phyloP scores from a whole-genome alignment of 2,888 invertebrate species.

The Tetragonisca angustula region DNA sequence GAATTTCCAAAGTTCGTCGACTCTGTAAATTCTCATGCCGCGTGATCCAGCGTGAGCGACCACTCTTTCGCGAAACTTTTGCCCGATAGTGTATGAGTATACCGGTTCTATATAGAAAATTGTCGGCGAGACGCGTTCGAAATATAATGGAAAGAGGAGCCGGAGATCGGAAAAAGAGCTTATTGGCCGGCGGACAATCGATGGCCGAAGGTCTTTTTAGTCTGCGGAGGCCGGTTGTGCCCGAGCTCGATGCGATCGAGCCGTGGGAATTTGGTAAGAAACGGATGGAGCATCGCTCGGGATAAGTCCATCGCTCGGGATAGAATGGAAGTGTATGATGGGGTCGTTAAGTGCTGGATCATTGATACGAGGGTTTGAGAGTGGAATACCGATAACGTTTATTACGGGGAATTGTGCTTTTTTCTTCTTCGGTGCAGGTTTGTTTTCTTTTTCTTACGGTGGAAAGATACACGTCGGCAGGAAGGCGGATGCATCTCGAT shows the following conservation, averaged over 20 bases:
- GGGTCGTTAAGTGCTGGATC: not conserved
- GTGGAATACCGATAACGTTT: not conserved
- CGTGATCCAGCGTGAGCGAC: no score
- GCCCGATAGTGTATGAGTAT: no score
- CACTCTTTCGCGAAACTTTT: not conserved
- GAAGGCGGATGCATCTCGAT: no score
- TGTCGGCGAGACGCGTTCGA: slow-evolving; percentile 32
- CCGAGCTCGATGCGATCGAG: slow-evolving; percentile 1
- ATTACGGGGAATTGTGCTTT: not conserved
- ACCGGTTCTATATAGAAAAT: slow-evolving; percentile 40
- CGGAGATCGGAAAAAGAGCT: not conserved
- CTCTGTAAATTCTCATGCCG: no score
- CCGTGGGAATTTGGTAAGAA: not conserved
- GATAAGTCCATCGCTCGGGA: not conserved
- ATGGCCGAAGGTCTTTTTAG: not conserved
- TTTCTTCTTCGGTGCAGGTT: no score
- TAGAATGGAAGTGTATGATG: not conserved
- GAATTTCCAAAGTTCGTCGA: no score
- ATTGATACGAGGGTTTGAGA: not conserved
- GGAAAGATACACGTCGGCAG: no score
- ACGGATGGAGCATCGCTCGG: no score
- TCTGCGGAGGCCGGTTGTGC: not conserved
- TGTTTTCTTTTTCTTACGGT: no score
- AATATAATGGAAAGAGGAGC: not conserved
- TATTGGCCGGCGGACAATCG: slow-evolving; percentile 23